Evolutionary conservation across 2,888 invertebrate genomes (phyloP).

Genomic region (Aelia acuminata): DNA sequence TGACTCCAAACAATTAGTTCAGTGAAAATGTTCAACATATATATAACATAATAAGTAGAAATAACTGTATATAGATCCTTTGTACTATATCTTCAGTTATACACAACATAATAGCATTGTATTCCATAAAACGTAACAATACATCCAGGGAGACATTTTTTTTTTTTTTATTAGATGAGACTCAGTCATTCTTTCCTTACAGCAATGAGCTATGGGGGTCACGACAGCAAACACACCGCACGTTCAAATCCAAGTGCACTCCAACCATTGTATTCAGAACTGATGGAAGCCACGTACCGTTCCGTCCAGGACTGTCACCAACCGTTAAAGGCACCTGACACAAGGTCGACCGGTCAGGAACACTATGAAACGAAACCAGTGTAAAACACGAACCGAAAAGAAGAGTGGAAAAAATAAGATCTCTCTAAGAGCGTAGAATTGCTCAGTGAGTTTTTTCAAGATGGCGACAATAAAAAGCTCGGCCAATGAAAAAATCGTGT

Average conservation of each 20-base stretch:
- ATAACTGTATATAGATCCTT: too few relatives aligned
- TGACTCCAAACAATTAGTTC: too few relatives aligned
- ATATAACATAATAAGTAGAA: too few relatives aligned
- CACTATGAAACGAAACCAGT: constrained; percentile 27
- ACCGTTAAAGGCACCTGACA: constrained; percentile 39
- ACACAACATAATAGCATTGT: neutral
- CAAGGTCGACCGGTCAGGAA: constrained; percentile 38
- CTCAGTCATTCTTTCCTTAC: neutral
- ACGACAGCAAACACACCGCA: neutral
- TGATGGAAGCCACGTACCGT: constrained; percentile 8
- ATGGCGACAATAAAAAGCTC: constrained; percentile 36
- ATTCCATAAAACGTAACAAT: neutral
- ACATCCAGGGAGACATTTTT: neutral
- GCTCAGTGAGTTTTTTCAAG: constrained; percentile 45
- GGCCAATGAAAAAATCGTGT: constrained; percentile 16
- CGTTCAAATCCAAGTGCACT: neutral
- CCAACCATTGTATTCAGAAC: neutral
- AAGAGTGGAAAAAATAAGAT: neutral
- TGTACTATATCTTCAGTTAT: too few relatives aligned
- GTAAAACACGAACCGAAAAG: constrained; percentile 5
- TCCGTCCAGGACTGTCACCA: neutral
- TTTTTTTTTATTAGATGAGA: neutral
- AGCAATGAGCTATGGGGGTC: neutral
- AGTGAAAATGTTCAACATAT: too few relatives aligned
- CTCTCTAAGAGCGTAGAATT: constrained; percentile 41